Evolutionary conservation across 2,113 vertebrate species (phyloP), one percentile per base, ranked within the genome.

Genomic region (Psilopsiagon aurifrons): DNA sequence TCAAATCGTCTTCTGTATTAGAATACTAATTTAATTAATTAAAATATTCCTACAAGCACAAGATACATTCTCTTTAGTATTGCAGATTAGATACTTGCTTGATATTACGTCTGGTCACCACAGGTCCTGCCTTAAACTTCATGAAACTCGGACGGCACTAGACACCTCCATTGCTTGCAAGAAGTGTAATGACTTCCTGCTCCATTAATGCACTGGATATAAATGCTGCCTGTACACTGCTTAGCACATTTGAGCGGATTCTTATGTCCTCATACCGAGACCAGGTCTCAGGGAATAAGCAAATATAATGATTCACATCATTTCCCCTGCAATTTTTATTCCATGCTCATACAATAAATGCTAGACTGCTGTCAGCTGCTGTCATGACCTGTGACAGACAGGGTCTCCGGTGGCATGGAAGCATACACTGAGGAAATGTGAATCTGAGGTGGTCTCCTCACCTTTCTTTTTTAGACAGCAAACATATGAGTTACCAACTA

Each of bases 201-300:
- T 41, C 31, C 14, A 3, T n/a, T 62, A 68, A 44, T 44, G 3
- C 11, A 31, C 8, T 0, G 0, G 47, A 37, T 41, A 51, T 13
- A 80, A 73, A 69, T 17, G 15, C 7, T 83, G 27, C 41, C 57
- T 70, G 16, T 23, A 28, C 4, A 7, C 17, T 52, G 16, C 17
- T 44, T 27, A 59, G 24, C 24, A 44, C 1, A 0, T 71, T 39
- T 77, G 18, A 86, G 52, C 27, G 11, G 17, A 33, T 49, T 64
- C 31, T 73, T 47, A 77, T n/a, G 16, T 63, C 39, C 59, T 83
- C 28, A 39, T 33, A n/a, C 17, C 13, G 83, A 59, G n/a, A 71
- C 37, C 13, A 59, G 20, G 13, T 51, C 68, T 59, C n/a, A 33
- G n/a, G 63, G 17, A 75, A 52, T 5, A 70, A 47, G 9, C 1